Base-by-base conservation (phyloP, 2,888 invertebrate species). In the Hedya salicella region DNA sequence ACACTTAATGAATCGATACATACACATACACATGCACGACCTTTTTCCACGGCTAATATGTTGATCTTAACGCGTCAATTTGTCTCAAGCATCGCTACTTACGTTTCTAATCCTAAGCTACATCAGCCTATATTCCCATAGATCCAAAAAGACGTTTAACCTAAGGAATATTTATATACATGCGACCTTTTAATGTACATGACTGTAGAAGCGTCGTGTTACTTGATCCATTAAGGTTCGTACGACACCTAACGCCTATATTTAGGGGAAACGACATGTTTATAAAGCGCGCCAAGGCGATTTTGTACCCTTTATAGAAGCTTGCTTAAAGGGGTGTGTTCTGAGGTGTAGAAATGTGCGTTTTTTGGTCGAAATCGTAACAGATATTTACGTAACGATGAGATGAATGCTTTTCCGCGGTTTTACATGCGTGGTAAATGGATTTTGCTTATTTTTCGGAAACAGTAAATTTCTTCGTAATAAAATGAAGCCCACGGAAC, bases 201-300 rank as follows among this genome's bases (percentile, higher is more conserved):
- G 9, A 5, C 9, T 3, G 14, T 11, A 14, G 39, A 16, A 40
- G 54, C 50, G 32, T 36, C 19, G 21, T n/a, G 62, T 46, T 52
- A 25, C 53, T 62, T 32, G 52, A 61, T 44, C 52, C 53, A 46
- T 53, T 53, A 53, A 21, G 32, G 62, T 11, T 46, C 53, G 46
- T 16, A 21, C 42, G 42, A 61, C 52, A 61, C 19, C 52, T 36
- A 19, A 62, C 62, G 53, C 53, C 39, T 21, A 44, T 62, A 62
- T 44, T 21, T 36, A 53, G 16, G 44, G 36, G 52, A 36, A 53
- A 53, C 25, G 59, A 59, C n/a, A 32, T 48, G 21, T 49, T 21
- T 39, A 39, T 59, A 59, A 49, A 30, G 30, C 42, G 21, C 46
- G 46, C 16, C n/a, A n/a, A 48, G 3, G 48, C 17, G 21, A 46